These are phyloP conservation scores for Lipophrys pholis DNA, from an alignment of 2,113 vertebrate species.

Conservation along the genomic window DNA sequence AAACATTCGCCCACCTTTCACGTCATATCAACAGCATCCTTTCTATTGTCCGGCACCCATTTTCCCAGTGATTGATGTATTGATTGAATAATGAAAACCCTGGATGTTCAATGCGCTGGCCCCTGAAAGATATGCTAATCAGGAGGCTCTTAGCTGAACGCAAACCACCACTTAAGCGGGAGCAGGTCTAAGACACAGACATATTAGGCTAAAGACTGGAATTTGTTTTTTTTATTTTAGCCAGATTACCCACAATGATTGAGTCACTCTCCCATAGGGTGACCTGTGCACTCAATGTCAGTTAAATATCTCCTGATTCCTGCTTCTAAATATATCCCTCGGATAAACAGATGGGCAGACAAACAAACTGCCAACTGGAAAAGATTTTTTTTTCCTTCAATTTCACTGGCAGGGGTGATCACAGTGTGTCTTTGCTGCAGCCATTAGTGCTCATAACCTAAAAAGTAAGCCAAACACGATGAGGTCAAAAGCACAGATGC, in stretches of 20 bases:
- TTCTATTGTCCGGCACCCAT: constrained; percentile 40
- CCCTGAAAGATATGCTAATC: constrained; percentile 44
- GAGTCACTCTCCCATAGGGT: constrained; percentile 10
- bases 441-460: neutral
- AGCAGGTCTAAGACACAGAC: neutral
- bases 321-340: constrained; percentile 26
- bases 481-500: too few relatives aligned
- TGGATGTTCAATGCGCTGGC: constrained; percentile 42
- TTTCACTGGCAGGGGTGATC: constrained; percentile 17
- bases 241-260: constrained; percentile 27
- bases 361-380: constrained; percentile 32
- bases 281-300: constrained; percentile 15
- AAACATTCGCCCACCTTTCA: constrained; percentile 42
- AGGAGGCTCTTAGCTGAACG: constrained; percentile 14
- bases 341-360: constrained; percentile 37
- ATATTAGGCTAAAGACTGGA: neutral
- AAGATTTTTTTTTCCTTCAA: constrained; percentile 15
- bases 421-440: neutral
- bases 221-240: neutral
- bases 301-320: constrained; percentile 19
- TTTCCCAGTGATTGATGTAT: constrained; percentile 67
- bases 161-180: constrained; percentile 12
- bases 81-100: constrained; percentile 51
- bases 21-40: constrained; percentile 42
- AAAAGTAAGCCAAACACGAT: neutral